Percentiles rank a stretch among this genome's conserved stretches.
These are phyloP conservation scores for Tangachromis dhanisi DNA, from an alignment of 2,113 vertebrate genomes.

Conservation along the genomic window DNA sequence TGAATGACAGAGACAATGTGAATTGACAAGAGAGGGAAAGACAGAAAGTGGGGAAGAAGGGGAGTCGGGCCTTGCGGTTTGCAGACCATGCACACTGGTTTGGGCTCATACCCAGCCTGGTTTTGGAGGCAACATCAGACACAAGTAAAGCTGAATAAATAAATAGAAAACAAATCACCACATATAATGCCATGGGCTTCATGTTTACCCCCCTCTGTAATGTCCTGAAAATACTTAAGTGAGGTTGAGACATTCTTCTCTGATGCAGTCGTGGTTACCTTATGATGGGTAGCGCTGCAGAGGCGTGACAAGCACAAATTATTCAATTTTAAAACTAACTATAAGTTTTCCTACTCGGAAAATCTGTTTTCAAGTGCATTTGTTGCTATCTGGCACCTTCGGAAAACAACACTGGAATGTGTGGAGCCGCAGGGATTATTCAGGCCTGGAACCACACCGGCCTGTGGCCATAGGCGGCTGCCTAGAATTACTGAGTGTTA, in stretches of 20 bases:
- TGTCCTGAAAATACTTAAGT: slow-evolving; percentile 17
- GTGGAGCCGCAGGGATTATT: not conserved
- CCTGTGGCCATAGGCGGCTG: slow-evolving; percentile 19
- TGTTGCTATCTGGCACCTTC: slow-evolving; percentile 50
- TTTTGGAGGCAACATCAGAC: slow-evolving; percentile 52
- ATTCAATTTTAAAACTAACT: slow-evolving; percentile 33
- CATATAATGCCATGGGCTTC: slow-evolving; percentile 20
- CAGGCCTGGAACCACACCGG: slow-evolving; percentile 25
- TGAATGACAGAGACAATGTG: slow-evolving; percentile 10
- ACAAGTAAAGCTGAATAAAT: slow-evolving; percentile 26
- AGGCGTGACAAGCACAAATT: slow-evolving; percentile 46
- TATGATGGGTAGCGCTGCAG: slow-evolving; percentile 17
- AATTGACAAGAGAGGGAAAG: not conserved
- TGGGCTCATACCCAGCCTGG: slow-evolving; percentile 22
- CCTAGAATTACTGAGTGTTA: slow-evolving; percentile 59
- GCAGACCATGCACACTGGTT: slow-evolving; percentile 26
- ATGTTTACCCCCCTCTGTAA: slow-evolving; percentile 5
- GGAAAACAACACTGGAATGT: slow-evolving; percentile 34
- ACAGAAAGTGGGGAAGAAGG: not conserved
- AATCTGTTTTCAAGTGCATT: slow-evolving; percentile 30
- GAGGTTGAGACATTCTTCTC: slow-evolving; percentile 19
- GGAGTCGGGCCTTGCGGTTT: slow-evolving; percentile 3
- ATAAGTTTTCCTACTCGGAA: not conserved
- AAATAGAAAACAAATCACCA: slow-evolving; percentile 36
- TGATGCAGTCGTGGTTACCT: slow-evolving; percentile 12